A percentile compares a stretch with the other conserved stretches of the same genome.
Evolutionary conservation across 2,113 vertebrate species (phyloP).

Genomic region (Hemichromis elongatus): DNA sequence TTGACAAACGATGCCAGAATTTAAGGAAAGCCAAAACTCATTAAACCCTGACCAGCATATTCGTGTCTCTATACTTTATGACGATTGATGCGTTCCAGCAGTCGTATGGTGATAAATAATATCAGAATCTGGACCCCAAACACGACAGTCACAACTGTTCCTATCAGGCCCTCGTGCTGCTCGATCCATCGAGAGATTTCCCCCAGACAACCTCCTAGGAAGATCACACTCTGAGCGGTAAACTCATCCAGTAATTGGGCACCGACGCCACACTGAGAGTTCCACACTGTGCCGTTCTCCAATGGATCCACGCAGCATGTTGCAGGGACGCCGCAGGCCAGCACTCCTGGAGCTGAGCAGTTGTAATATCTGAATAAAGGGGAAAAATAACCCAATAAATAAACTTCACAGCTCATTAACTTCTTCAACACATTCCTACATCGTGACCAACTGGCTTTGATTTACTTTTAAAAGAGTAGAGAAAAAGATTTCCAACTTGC

Average conservation of each 20-base stretch:
- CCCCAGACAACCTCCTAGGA: conserved; percentile 77
- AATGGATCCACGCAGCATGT: conserved; percentile 84
- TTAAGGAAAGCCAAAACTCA: not conserved
- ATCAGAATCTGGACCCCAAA: conserved; percentile 71
- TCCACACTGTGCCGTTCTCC: conserved; percentile 77
- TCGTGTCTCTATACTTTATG: conserved; percentile 13
- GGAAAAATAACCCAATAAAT: not conserved
- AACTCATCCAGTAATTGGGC: conserved; percentile 71
- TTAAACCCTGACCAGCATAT: not conserved
- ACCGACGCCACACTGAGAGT: conserved; percentile 80
- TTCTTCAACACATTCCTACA: not conserved
- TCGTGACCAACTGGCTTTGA: not conserved
- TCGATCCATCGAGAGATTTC: conserved; percentile 75
- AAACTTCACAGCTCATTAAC: not conserved
- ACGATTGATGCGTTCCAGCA: conserved; percentile 66
- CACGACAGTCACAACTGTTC: not conserved
- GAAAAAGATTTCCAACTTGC: conserved; percentile 39
- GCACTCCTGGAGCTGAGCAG: conserved; percentile 81
- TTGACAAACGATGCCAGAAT: not conserved
- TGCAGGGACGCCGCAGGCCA: conserved; percentile 84
- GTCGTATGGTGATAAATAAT: conserved; percentile 63
- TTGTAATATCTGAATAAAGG: conserved; percentile 83
- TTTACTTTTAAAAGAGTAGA: not conserved
- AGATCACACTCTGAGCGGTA: conserved; percentile 64
- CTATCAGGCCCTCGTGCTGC: conserved; percentile 49